Evolutionary conservation across 2,888 invertebrate species (phyloP).

Genomic region (Diplolepis rosae): DNA sequence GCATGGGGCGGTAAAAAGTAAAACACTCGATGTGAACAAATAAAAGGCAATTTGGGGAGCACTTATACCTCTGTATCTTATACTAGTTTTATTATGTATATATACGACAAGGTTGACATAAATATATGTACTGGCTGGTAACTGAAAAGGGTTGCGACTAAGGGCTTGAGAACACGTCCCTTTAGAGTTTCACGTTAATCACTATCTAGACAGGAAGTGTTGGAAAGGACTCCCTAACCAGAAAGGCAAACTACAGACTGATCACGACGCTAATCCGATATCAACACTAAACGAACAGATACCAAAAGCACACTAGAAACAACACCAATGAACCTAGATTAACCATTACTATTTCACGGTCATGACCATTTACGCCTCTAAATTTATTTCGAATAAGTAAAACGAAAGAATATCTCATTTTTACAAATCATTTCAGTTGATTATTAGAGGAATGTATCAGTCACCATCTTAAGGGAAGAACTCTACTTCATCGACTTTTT

Average conservation of each 20-base stretch:
- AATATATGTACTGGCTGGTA: background rate
- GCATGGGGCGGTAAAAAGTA: background rate
- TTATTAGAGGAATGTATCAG: no score
- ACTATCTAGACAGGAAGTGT: conserved; percentile 11
- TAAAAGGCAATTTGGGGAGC: background rate
- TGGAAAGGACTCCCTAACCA: conserved; percentile 14
- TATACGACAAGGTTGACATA: background rate
- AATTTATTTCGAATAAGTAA: background rate
- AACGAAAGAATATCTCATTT: no score
- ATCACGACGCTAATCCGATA: conserved; percentile 23
- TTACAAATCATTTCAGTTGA: no score
- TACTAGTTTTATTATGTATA: background rate
- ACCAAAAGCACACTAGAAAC: conserved; percentile 18
- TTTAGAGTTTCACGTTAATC: conserved; percentile 17
- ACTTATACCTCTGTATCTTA: background rate
- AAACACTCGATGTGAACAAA: background rate
- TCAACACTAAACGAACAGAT: conserved; percentile 3
- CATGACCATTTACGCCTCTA: background rate
- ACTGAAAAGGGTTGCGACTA: background rate
- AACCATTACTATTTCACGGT: conserved; percentile 9
- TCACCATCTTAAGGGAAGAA: no score
- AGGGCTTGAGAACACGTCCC: background rate
- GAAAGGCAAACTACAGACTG: conserved; percentile 24
- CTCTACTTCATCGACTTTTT: no score
- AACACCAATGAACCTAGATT: conserved; percentile 9